Percentiles rank a stretch among this genome's conserved stretches.
phyloP scores from a whole-genome alignment of 2,797 vertebrate species.

The Pseudochaenichthys georgianus region DNA sequence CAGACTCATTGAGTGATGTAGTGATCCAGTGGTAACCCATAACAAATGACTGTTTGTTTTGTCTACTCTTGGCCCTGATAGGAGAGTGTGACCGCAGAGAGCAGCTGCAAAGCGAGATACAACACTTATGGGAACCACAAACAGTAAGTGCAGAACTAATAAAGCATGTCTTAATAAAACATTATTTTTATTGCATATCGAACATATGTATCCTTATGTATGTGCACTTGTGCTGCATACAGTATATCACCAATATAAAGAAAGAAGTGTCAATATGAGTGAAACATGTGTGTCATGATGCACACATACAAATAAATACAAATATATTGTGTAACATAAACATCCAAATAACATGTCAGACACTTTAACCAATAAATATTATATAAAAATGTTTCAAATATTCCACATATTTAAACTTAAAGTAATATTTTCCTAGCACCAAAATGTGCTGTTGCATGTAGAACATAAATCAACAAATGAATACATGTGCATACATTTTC shows the following conservation, averaged over 20 bases:
- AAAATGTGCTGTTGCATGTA: background rate
- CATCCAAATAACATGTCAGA: background rate
- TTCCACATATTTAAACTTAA: background rate
- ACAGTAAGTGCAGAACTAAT: conserved; percentile 55
- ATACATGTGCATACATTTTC: background rate
- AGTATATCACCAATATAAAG: background rate
- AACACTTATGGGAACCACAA: conserved; percentile 27
- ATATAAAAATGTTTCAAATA: background rate
- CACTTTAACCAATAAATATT: background rate
- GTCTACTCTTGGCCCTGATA: conserved; percentile 46
- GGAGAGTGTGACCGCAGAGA: conserved; percentile 46
- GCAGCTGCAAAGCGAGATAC: conserved; percentile 18
- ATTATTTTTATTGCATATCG: background rate
- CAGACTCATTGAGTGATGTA: conserved; percentile 20
- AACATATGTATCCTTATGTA: background rate
- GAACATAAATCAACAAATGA: background rate
- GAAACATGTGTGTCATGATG: background rate
- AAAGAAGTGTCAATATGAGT: background rate
- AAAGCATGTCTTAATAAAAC: background rate
- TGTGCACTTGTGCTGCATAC: background rate
- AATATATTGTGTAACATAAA: background rate
- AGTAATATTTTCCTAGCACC: background rate
- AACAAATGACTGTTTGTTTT: conserved; percentile 22
- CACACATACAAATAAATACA: background rate
- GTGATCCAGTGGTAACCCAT: conserved; percentile 27